Evolutionary conservation across 2,113 vertebrate genomes (phyloP), one percentile per base, ranked within the genome.

Genomic region (Rhinoderma darwinii): DNA sequence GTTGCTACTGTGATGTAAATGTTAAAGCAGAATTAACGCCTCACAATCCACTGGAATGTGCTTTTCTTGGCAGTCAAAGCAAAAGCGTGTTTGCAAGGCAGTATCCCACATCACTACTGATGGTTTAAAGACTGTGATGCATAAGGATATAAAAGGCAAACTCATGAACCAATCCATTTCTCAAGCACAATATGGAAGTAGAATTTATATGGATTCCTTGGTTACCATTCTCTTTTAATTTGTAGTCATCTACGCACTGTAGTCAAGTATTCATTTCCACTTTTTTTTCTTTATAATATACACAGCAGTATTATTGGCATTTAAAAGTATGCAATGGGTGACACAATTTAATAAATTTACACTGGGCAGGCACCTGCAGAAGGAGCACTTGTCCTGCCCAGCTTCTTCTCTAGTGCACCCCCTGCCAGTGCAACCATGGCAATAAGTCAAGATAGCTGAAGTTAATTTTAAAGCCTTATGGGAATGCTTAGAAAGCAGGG

Each of bases 41-140:
- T 43, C 72, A n/a, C 39, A 74, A n/a, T 43, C 39, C 39, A 74
- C 22, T 43, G 72, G 37, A 43, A 74, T 74, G 37, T 14, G 39
- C 39, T 74, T 74, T 43, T 74, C 25, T 74, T 74, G 39, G 72
- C 72, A 43, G 37, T n/a, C 39, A 74, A n/a, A n/a, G 10, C 39
- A 25, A 37, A 41, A 74, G 11, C n/a, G 20, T n/a, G 10, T 74
- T 43, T 74, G 37, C 72, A 43, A 43, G 37, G 32, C 10, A 39
- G 5, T 20, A 72, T 72, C 35, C 15, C 20, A 37, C 37, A n/a
- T 43, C 9, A 73, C 37, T 25, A 12, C 35, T 72, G 25, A 18
- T 74, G 72, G 72, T 39, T 72, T 72, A 72, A 22, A 20, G 18
- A 15, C 27, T 32, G 35, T 22, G 27, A 15, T 68, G 35, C 17